Evolutionary conservation across 2,797 vertebrate genomes (phyloP).

Genomic region (Limosa lapponica): DNA sequence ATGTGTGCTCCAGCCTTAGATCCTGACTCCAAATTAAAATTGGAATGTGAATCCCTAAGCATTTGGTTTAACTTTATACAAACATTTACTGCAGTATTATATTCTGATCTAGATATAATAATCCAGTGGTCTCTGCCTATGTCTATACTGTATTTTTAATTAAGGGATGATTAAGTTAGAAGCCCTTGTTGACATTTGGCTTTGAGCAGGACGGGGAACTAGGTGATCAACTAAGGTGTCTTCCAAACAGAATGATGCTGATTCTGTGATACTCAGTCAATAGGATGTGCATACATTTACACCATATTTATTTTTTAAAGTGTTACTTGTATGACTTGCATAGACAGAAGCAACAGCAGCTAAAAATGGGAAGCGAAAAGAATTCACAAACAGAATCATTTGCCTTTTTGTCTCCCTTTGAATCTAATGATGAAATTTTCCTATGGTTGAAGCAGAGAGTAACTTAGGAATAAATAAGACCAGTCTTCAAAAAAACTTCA

Average conservation of each 20-base stretch:
- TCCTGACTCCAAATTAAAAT: conserved; percentile 17
- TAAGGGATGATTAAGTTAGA: background rate
- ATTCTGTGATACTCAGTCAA: background rate
- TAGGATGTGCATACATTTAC: background rate
- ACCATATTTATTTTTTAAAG: background rate
- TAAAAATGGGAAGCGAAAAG: background rate
- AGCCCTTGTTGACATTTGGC: background rate
- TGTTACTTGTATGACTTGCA: background rate
- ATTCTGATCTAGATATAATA: background rate
- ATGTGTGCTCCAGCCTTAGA: background rate
- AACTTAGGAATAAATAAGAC: background rate
- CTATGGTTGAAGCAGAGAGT: background rate
- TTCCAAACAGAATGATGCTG: background rate
- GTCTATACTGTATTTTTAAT: background rate
- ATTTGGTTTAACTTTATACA: background rate
- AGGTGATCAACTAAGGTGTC: background rate
- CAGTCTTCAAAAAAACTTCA: background rate
- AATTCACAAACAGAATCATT: background rate
- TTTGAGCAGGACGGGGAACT: background rate
- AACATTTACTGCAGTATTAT: background rate
- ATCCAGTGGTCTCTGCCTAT: background rate
- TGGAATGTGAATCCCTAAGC: background rate
- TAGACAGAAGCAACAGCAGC: background rate
- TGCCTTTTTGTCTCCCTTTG: background rate
- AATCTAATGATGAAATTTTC: background rate